A percentile compares a stretch with the other conserved stretches of the same genome.
Conservation (phyloP, 2,113 vertebrate species). For the Syngnathoides biaculeatus region DNA sequence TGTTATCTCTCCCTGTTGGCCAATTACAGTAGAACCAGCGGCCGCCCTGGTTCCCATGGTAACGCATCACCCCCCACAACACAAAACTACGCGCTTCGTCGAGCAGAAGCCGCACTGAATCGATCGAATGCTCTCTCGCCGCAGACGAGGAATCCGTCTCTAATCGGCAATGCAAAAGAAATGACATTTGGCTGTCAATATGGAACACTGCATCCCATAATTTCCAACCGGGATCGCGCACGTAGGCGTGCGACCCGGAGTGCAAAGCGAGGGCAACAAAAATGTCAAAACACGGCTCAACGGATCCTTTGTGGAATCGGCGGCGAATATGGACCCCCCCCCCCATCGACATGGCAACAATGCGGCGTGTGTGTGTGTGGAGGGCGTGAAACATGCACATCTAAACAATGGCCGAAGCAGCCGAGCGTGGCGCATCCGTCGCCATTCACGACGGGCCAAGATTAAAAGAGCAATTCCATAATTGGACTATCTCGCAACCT, state of each 20-base stretch:
- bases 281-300: conserved; percentile 49
- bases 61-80: conserved; percentile 52
- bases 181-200: background rate
- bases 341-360: conserved; percentile 51
- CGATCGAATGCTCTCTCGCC: too few relatives aligned
- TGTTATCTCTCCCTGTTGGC: background rate
- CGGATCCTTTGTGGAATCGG: conserved; percentile 55
- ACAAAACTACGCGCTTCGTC: conserved; percentile 23
- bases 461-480: conserved; percentile 45
- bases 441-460: conserved; percentile 30
- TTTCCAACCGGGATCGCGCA: background rate
- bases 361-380: conserved; percentile 33
- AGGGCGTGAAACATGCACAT: conserved; percentile 37
- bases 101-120: conserved; percentile 46
- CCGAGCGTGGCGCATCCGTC: conserved; percentile 34
- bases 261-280: conserved; percentile 33
- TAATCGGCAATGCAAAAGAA: conserved; percentile 7
- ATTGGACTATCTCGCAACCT: conserved; percentile 40
- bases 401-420: conserved; percentile 52
- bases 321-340: conserved; percentile 51
- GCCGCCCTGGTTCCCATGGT: conserved; percentile 67
- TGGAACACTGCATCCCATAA: background rate
- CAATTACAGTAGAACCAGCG: conserved; percentile 10
- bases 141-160: conserved; percentile 18
- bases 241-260: conserved; percentile 12